Conservation (phyloP, 2,113 vertebrate species). For the Cryptomyrus ogoouensis region DNA sequence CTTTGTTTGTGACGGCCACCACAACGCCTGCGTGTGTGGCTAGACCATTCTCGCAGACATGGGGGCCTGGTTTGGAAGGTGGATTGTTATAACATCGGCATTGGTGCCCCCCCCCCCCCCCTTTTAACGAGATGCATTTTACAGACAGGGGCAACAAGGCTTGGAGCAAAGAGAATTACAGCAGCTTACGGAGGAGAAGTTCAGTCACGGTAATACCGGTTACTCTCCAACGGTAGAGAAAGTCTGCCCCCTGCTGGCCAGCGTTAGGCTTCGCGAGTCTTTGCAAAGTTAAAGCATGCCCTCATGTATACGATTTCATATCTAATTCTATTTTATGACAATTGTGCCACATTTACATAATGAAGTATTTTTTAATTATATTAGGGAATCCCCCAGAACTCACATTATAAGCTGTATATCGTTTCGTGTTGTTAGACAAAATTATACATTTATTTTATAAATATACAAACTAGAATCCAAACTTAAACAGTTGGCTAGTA, state of each 20-base stretch:
- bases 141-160: conserved; percentile 56
- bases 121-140: conserved; percentile 66
- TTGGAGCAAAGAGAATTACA: conserved; percentile 53
- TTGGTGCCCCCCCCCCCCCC: conserved; percentile 31
- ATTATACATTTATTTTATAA: neutral
- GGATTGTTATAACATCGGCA: conserved; percentile 66
- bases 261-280: neutral
- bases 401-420: neutral
- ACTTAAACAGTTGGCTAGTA: neutral
- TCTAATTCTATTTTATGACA: neutral
- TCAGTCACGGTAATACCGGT: conserved; percentile 24
- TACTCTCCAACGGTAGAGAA: conserved; percentile 53
- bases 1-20: conserved; percentile 63
- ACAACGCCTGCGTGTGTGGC: conserved; percentile 63
- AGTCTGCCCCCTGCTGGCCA: conserved; percentile 66
- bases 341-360: neutral
- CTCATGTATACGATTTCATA: neutral
- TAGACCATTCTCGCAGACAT: conserved; percentile 45
- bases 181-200: conserved; percentile 48
- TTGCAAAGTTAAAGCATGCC: neutral
- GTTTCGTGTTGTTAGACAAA: neutral
- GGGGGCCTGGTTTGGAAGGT: conserved; percentile 53
- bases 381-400: neutral
- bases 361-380: neutral
- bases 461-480: neutral